Conservation (phyloP, 2,888 invertebrate genomes). For the Augiades crinisus region DNA sequence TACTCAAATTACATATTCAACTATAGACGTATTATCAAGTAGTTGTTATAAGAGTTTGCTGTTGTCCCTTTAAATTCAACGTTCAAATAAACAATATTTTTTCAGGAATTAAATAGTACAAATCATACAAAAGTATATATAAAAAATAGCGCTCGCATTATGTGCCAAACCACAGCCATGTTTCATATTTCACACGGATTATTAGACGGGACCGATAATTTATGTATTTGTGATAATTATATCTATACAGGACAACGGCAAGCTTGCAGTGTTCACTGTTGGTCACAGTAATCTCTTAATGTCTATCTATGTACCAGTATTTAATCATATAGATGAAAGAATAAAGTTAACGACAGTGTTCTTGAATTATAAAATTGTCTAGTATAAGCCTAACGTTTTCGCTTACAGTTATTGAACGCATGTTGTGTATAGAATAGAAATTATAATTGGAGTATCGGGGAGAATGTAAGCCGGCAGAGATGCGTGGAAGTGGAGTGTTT, state of each 20-base stretch:
- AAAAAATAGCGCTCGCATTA: slow-evolving; percentile 43
- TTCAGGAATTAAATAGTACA: slow-evolving; percentile 56
- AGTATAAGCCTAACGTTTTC: slow-evolving; percentile 24
- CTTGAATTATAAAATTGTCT: slow-evolving; percentile 21
- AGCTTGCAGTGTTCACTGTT: slow-evolving; percentile 43
- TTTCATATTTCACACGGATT: slow-evolving; percentile 34
- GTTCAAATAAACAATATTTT: slow-evolving; percentile 31
- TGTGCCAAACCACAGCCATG: slow-evolving; percentile 68
- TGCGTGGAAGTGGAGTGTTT: background rate
- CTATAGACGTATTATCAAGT: slow-evolving; percentile 24
- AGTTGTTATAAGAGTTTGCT: slow-evolving; percentile 46
- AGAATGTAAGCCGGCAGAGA: slow-evolving; percentile 3
- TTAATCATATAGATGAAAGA: slow-evolving; percentile 18
- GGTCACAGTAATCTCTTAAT: slow-evolving; percentile 49
- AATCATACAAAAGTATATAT: slow-evolving; percentile 31
- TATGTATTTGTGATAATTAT: slow-evolving; percentile 29
- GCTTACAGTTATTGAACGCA: slow-evolving; percentile 21
- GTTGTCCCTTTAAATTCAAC: slow-evolving; percentile 49
- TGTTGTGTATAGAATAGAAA: slow-evolving; percentile 22
- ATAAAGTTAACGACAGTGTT: slow-evolving; percentile 17
- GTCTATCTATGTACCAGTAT: slow-evolving; percentile 21
- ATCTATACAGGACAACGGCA: slow-evolving; percentile 53
- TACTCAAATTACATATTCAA: slow-evolving; percentile 35
- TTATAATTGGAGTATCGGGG: slow-evolving; percentile 1
- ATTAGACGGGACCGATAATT: slow-evolving; percentile 42